A percentile compares a stretch with the other conserved stretches of the same genome.
Evolutionary conservation across 2,888 invertebrate species (phyloP).

Genomic region (Andrena chrysosceles): DNA sequence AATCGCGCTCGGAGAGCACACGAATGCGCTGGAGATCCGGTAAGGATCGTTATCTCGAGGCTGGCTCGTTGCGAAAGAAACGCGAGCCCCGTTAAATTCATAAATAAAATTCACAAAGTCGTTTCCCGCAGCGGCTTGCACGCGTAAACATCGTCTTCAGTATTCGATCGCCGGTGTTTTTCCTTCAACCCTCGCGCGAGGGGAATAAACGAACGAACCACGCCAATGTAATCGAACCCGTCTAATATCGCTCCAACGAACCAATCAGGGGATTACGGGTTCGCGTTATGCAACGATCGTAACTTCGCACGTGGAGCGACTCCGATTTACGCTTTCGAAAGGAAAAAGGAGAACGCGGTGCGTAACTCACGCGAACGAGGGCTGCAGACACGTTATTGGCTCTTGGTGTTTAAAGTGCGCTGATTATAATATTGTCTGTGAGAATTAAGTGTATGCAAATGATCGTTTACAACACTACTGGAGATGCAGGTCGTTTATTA

Average conservation of each 20-base stretch:
- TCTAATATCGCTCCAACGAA: not conserved
- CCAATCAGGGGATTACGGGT: constrained; percentile 1
- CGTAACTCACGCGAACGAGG: constrained; percentile 12
- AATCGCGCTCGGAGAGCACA: constrained; percentile 44
- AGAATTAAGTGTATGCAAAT: not conserved
- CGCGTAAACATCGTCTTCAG: constrained; percentile 9
- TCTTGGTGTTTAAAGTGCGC: not conserved
- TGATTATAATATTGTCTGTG: not conserved
- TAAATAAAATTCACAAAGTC: constrained; percentile 52
- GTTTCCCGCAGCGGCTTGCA: not conserved
- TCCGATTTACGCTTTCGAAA: constrained; percentile 36
- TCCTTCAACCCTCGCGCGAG: not conserved
- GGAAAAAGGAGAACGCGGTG: constrained; percentile 29
- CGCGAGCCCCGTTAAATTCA: constrained; percentile 55
- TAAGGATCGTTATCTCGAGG: constrained; percentile 68
- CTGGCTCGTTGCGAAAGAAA: constrained; percentile 59
- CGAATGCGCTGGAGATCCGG: constrained; percentile 64
- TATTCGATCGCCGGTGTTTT: no score
- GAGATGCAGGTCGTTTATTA: no score
- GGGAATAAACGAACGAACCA: not conserved
- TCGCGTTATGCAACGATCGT: constrained; percentile 45
- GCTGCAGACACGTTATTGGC: not conserved
- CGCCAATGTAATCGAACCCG: not conserved
- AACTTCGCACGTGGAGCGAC: constrained; percentile 59
- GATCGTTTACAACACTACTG: not conserved